A percentile compares a stretch with the other conserved stretches of the same genome.
phyloP scores from a whole-genome alignment of 2,888 invertebrate genomes.

The Seira sanloemensis region DNA sequence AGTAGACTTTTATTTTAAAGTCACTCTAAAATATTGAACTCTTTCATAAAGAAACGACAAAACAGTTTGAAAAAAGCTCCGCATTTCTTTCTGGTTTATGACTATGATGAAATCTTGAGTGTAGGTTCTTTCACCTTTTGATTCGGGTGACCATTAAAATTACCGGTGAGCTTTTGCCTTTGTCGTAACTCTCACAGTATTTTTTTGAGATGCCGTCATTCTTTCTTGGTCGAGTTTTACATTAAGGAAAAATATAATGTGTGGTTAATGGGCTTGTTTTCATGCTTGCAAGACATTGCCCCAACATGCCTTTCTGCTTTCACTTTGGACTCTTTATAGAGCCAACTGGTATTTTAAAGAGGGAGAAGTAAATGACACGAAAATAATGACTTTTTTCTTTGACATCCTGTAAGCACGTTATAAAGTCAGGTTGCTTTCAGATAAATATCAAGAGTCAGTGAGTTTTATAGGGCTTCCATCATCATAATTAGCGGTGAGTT shows the following conservation, averaged over 20 bases:
- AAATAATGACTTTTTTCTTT: conserved; percentile 9
- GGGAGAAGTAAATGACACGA: not conserved
- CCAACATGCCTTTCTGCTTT: not conserved
- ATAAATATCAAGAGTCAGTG: not conserved
- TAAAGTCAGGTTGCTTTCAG: not conserved
- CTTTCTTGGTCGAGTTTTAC: not conserved
- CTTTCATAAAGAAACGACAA: not conserved
- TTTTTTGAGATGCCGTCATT: not conserved
- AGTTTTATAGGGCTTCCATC: conserved; percentile 15
- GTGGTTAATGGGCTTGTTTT: not conserved
- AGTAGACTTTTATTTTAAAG: not conserved
- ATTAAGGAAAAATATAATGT: not conserved
- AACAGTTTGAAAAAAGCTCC: not conserved
- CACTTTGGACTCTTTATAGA: not conserved
- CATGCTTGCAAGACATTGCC: not conserved
- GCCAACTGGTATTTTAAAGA: not conserved
- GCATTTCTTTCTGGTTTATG: not conserved
- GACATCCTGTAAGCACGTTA: not conserved
- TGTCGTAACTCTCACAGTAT: not conserved
- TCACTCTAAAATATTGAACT: not conserved
- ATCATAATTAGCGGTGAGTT: not conserved
- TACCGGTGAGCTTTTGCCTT: not conserved
- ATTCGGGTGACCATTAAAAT: not conserved
- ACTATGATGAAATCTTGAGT: conserved; percentile 2
- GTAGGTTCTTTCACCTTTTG: not conserved